phyloP scores from a whole-genome alignment of 2,888 invertebrate species.

The Alloplasta piceator region DNA sequence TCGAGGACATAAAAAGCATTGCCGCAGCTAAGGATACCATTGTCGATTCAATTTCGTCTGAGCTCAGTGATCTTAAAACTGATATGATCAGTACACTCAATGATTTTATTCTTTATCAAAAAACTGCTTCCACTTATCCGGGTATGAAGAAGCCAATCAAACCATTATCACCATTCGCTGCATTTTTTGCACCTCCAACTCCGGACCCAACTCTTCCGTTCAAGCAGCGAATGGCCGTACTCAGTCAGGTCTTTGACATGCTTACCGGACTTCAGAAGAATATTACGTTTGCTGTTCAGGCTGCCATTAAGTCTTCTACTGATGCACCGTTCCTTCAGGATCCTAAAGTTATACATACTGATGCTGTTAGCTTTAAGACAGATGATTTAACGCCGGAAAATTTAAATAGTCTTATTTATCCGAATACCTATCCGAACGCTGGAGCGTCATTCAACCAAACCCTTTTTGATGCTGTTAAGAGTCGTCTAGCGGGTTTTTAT shows the following conservation, averaged over 20 bases:
- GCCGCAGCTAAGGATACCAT: conserved; percentile 77
- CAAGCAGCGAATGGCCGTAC: conserved; percentile 76
- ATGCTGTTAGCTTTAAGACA: neutral
- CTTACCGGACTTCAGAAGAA: conserved; percentile 79
- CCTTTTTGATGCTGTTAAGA: conserved; percentile 76
- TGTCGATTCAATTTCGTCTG: conserved; percentile 76
- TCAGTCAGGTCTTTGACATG: conserved; percentile 80
- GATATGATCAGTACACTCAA: conserved; percentile 77
- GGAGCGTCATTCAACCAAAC: conserved; percentile 69
- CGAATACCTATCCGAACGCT: neutral
- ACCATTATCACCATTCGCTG: conserved; percentile 69
- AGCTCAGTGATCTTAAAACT: conserved; percentile 74
- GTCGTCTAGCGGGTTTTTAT: conserved; percentile 70
- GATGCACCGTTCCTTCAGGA: conserved; percentile 15
- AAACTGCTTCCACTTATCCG: conserved; percentile 64
- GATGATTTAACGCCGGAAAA: conserved; percentile 4
- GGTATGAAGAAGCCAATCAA: conserved; percentile 67
- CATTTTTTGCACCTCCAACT: conserved; percentile 71
- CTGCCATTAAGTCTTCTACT: conserved; percentile 62
- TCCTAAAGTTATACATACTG: conserved; percentile 3
- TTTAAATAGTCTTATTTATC: conserved; percentile 7
- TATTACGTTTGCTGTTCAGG: conserved; percentile 73
- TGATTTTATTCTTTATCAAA: conserved; percentile 76
- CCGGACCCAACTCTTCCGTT: conserved; percentile 75
- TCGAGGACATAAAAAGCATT: conserved; percentile 74